Conservation (phyloP, 2,797 vertebrate species). For the Aplochiton taeniatus region DNA sequence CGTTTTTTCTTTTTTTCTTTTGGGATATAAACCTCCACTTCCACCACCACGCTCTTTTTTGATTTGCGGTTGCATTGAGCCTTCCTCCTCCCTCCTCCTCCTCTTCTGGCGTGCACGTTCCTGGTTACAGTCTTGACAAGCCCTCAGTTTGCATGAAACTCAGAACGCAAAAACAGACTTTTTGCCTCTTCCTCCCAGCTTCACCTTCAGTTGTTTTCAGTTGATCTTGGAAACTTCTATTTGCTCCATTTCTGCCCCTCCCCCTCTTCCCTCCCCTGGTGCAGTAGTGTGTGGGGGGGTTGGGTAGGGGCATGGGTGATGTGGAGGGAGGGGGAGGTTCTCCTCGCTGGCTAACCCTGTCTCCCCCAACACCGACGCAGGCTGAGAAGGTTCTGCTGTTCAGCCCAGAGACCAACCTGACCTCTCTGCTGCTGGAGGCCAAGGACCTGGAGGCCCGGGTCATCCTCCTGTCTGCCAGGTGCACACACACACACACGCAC, state of each 20-base stretch:
- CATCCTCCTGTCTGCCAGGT: constrained; percentile 89
- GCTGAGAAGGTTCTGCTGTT: constrained; percentile 92
- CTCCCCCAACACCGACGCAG: constrained; percentile 65
- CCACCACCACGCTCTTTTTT: constrained; percentile 72
- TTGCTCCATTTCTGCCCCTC: constrained; percentile 57
- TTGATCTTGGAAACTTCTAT: constrained; percentile 64
- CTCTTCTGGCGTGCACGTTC: constrained; percentile 93
- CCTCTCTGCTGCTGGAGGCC: constrained; percentile 84
- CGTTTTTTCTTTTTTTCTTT: constrained; percentile 55
- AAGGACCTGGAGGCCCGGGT: constrained; percentile 87
- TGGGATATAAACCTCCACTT: constrained; percentile 62
- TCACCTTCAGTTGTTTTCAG: constrained; percentile 64
- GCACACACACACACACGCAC: not conserved
- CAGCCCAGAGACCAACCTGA: constrained; percentile 88
- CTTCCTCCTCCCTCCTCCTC: constrained; percentile 78
- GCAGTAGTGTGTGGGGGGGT: constrained; percentile 44
- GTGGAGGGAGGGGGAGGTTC: constrained; percentile 40
- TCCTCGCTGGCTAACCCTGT: constrained; percentile 56
- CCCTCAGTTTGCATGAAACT: constrained; percentile 94
- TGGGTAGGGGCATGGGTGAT: constrained; percentile 82
- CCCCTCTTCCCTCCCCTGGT: constrained; percentile 34
- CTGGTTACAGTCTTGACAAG: constrained; percentile 90
- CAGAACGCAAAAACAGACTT: constrained; percentile 25
- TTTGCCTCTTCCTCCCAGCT: constrained; percentile 63
- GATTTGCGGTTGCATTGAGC: constrained; percentile 82